phyloP scores from a whole-genome alignment of 2,113 vertebrate species.

The Dromas ardeola region DNA sequence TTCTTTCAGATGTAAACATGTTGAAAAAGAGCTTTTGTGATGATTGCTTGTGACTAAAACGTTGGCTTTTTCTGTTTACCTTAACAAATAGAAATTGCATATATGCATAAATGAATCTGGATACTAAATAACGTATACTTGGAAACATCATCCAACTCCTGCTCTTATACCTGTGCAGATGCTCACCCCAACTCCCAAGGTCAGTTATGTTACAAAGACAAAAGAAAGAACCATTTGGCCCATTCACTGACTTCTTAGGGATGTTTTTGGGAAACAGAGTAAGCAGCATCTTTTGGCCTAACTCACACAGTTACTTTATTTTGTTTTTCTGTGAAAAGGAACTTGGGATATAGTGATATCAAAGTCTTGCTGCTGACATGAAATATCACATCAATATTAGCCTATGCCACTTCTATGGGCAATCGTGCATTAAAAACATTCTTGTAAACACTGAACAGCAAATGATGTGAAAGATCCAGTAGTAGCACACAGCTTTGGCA shows the following conservation, averaged over 20 bases:
- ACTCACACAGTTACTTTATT: not conserved
- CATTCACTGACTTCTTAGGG: not conserved
- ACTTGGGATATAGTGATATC: not conserved
- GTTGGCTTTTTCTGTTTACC: not conserved
- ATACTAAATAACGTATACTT: not conserved
- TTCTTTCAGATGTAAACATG: not conserved
- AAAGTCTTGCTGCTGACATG: not conserved
- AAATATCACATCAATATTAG: not conserved
- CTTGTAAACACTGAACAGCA: slow-evolving; percentile 37
- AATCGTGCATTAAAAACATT: not conserved
- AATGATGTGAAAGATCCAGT: slow-evolving; percentile 39
- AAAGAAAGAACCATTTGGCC: not conserved
- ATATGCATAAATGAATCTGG: not conserved
- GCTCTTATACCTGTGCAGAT: not conserved
- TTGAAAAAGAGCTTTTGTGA: not conserved
- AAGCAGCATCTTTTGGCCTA: not conserved
- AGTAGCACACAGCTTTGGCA: slow-evolving; percentile 50
- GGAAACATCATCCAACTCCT: not conserved
- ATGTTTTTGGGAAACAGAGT: not conserved
- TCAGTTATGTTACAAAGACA: not conserved
- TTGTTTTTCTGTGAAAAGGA: not conserved
- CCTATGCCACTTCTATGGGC: not conserved
- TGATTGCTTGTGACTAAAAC: not conserved
- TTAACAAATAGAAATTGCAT: not conserved
- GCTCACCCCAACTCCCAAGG: not conserved